Evolutionary conservation across 2,113 vertebrate species (phyloP).

Genomic region (Fulica atra): DNA sequence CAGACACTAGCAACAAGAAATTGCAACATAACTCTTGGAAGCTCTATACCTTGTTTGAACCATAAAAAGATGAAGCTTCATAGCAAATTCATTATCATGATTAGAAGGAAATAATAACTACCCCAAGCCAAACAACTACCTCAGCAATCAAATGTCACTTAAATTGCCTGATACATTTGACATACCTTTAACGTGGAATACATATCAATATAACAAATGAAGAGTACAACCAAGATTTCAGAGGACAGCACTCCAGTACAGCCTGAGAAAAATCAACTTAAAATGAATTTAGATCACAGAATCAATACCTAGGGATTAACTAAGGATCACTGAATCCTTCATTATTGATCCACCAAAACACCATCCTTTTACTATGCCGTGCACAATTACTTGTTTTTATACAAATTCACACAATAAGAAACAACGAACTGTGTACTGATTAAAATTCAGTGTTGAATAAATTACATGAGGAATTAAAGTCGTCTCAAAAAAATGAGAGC

Average conservation of each 20-base stretch:
- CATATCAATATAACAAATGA: conserved; percentile 13
- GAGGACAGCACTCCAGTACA: background rate
- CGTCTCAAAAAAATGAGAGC: background rate
- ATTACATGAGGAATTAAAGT: conserved; percentile 27
- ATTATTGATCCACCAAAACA: conserved; percentile 64
- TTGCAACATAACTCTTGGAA: conserved; percentile 29
- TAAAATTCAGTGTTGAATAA: conserved; percentile 40
- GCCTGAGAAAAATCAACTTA: conserved; percentile 65
- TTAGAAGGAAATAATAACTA: conserved; percentile 17
- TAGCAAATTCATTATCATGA: conserved; percentile 40
- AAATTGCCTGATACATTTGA: background rate
- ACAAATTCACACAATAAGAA: conserved; percentile 47
- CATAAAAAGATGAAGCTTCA: conserved; percentile 48
- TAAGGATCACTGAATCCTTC: conserved; percentile 68
- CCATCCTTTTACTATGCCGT: conserved; percentile 15
- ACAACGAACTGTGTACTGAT: conserved; percentile 19
- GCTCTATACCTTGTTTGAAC: conserved; percentile 7
- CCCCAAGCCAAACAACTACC: conserved; percentile 7
- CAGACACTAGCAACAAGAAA: conserved; percentile 52
- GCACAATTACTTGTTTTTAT: conserved; percentile 43
- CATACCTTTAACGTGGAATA: background rate
- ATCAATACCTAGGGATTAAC: conserved; percentile 62
- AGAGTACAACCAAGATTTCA: background rate
- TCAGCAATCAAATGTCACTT: background rate
- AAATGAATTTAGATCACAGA: conserved; percentile 71